Percentiles rank a stretch among this genome's conserved stretches.
Evolutionary conservation across 2,888 invertebrate species (phyloP).

Genomic region (Encarsia formosa): DNA sequence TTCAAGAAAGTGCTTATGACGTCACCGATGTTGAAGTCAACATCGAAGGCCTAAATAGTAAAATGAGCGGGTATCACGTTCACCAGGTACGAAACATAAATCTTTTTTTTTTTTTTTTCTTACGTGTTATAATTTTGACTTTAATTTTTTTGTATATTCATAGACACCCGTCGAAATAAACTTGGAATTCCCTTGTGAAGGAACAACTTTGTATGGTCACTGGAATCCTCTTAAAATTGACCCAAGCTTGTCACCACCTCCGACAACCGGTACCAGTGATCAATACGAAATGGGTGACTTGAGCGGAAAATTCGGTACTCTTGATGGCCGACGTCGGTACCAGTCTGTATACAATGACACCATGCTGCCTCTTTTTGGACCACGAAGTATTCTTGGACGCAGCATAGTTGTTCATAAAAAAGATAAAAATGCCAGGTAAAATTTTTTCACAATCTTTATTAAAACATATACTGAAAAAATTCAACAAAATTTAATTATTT

Average conservation of each 20-base stretch:
- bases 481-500: not conserved
- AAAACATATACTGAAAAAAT: not conserved
- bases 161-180: slow-evolving; percentile 80
- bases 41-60: slow-evolving; percentile 64
- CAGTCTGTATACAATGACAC: slow-evolving; percentile 71
- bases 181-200: slow-evolving; percentile 83
- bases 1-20: slow-evolving; percentile 84
- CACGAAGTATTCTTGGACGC: slow-evolving; percentile 77
- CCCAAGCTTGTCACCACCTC: slow-evolving; percentile 59
- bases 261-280: slow-evolving; percentile 71
- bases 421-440: slow-evolving; percentile 50
- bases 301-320: slow-evolving; percentile 78
- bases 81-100: slow-evolving; percentile 63
- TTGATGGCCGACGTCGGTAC: slow-evolving; percentile 63
- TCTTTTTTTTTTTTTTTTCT: too few relatives aligned
- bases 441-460: not conserved
- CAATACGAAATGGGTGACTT: slow-evolving; percentile 84
- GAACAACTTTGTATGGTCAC: slow-evolving; percentile 74
- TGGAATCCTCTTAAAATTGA: slow-evolving; percentile 81
- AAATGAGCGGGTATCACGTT: slow-evolving; percentile 72
- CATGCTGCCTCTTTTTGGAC: slow-evolving; percentile 75
- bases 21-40: slow-evolving; percentile 73
- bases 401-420: slow-evolving; percentile 80
- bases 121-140: not conserved
- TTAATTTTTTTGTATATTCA: slow-evolving; percentile 10